Conservation (phyloP, 2,888 invertebrate genomes). For the Matsumyia berberina region DNA sequence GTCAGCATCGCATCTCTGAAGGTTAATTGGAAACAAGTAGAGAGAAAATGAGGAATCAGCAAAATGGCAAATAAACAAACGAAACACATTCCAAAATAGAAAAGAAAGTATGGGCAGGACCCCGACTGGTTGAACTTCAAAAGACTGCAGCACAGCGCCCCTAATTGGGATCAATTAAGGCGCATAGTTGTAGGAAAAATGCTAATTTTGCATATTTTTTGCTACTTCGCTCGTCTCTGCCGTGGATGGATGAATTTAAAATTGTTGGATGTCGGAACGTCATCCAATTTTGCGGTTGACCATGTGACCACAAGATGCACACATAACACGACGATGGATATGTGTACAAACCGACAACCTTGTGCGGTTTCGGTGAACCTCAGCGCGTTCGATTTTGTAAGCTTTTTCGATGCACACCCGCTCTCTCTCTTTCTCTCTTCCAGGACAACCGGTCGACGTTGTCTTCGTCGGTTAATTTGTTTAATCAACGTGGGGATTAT, state of each 20-base stretch:
- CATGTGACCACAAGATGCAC: slow-evolving; percentile 65
- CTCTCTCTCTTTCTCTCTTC: too few relatives aligned
- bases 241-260: slow-evolving; percentile 34
- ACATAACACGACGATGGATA: slow-evolving; percentile 24
- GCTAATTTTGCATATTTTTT: slow-evolving; percentile 64
- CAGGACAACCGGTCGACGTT: too few relatives aligned
- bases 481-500: slow-evolving; percentile 58
- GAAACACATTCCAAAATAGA: slow-evolving; percentile 27
- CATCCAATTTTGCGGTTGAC: slow-evolving; percentile 66
- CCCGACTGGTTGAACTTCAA: slow-evolving; percentile 56
- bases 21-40: slow-evolving; percentile 67
- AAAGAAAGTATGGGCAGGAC: slow-evolving; percentile 24
- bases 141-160: slow-evolving; percentile 58
- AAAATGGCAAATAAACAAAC: slow-evolving; percentile 34
- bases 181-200: slow-evolving; percentile 64
- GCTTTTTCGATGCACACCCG: background rate
- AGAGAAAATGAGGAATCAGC: background rate
- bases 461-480: slow-evolving; percentile 58
- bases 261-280: slow-evolving; percentile 30
- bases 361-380: slow-evolving; percentile 63
- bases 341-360: slow-evolving; percentile 34
- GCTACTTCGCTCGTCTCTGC: background rate
- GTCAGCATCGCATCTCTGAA: slow-evolving; percentile 58
- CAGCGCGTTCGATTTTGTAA: slow-evolving; percentile 41
- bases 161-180: slow-evolving; percentile 76